These are phyloP conservation scores for Falco peregrinus DNA, from an alignment of 2,797 vertebrate genomes.

Conservation along the genomic window DNA sequence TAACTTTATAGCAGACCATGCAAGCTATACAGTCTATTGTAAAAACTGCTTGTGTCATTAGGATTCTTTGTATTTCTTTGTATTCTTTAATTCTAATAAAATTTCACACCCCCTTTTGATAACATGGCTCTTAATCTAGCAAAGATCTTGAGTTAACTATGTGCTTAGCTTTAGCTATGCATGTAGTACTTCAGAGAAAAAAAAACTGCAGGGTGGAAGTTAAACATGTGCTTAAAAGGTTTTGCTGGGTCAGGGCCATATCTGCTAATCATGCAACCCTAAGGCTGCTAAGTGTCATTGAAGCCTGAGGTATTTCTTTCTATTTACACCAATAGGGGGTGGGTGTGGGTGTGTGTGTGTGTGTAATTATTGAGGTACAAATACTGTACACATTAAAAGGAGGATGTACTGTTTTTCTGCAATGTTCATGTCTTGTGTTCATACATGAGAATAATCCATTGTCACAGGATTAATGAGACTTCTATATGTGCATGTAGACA, in stretches of 20 bases:
- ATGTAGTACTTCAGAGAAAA: not conserved
- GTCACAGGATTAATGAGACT: not conserved
- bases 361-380: not conserved
- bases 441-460: not conserved
- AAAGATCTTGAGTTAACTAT: not conserved
- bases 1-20: not conserved
- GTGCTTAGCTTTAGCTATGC: not conserved
- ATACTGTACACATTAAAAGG: not conserved
- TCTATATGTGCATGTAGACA: not conserved
- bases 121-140: not conserved
- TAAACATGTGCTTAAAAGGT: not conserved
- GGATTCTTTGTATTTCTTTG: not conserved
- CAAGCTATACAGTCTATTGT: not conserved
- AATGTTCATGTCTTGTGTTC: not conserved
- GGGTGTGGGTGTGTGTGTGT: not conserved
- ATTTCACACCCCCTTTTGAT: not conserved
- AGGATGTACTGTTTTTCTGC: not conserved
- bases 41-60: not conserved
- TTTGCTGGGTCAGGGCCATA: not conserved
- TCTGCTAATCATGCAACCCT: not conserved
- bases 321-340: accelerated
- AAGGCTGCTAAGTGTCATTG: not conserved
- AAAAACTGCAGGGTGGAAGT: not conserved
- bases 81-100: not conserved
- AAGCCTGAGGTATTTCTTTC: not conserved